Evolutionary conservation across 2,888 invertebrate species (phyloP).

Genomic region (Eupithecia vulgata): DNA sequence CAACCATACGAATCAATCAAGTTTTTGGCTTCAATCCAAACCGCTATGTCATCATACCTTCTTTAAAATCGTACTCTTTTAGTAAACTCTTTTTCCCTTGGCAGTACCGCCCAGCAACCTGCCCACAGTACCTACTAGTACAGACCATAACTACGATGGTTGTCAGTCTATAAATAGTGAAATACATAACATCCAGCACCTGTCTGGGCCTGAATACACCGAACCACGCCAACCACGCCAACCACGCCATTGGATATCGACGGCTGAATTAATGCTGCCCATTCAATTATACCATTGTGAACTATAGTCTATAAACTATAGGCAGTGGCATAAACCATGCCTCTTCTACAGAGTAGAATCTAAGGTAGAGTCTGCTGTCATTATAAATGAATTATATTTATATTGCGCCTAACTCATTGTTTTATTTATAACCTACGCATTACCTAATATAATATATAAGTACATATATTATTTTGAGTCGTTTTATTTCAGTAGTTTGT

Average conservation of each 20-base stretch:
- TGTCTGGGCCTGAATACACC: constrained; percentile 29
- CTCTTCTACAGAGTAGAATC: neutral
- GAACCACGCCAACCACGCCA: constrained; percentile 8
- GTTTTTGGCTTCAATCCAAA: neutral
- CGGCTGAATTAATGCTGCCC: constrained; percentile 23
- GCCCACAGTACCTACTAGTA: constrained; percentile 11
- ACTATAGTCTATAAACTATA: constrained; percentile 9
- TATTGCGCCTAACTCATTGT: neutral
- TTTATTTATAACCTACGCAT: too few species aligned
- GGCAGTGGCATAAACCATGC: constrained; percentile 6
- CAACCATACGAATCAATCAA: neutral
- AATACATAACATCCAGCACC: constrained; percentile 33
- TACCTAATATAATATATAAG: too few species aligned
- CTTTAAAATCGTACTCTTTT: neutral
- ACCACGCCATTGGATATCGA: constrained; percentile 16
- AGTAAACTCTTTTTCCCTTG: constrained; percentile 6
- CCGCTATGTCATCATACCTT: neutral
- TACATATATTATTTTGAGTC: too few species aligned
- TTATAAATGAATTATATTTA: too few species aligned
- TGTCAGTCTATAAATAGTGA: constrained; percentile 37
- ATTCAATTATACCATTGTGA: constrained; percentile 26
- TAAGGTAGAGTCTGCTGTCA: neutral
- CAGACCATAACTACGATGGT: constrained; percentile 1
- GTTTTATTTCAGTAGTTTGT: too few species aligned
- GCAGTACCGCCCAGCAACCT: constrained; percentile 18